phyloP scores from a whole-genome alignment of 2,888 invertebrate genomes.

The Drosophila sordidapex region DNA sequence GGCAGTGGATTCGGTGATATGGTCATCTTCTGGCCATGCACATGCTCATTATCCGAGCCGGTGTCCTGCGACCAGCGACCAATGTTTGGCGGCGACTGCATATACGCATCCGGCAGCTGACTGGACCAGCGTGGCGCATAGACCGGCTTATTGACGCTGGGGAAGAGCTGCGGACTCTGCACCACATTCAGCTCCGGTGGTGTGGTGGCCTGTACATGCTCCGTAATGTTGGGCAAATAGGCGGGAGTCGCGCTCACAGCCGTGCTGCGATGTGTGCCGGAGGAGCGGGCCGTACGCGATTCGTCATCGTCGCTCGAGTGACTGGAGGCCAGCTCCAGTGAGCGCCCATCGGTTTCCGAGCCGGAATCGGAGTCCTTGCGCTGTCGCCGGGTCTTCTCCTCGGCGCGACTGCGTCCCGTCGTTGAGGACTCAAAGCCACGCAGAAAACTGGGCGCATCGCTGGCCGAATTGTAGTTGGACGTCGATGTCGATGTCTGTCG shows the following conservation, averaged over 20 bases:
- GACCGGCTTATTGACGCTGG: constrained; percentile 88
- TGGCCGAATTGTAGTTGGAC: constrained; percentile 93
- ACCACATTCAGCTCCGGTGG: constrained; percentile 88
- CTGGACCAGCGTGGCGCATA: constrained; percentile 89
- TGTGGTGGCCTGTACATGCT: constrained; percentile 87
- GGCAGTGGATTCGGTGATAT: constrained; percentile 90
- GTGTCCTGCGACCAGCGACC: constrained; percentile 93
- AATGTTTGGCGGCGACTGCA: constrained; percentile 86
- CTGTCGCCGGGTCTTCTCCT: constrained; percentile 82
- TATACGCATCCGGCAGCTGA: constrained; percentile 88
- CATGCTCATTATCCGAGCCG: constrained; percentile 89
- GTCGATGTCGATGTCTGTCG: constrained; percentile 94
- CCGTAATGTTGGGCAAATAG: constrained; percentile 88
- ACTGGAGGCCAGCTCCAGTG: constrained; percentile 96
- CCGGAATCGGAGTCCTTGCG: constrained; percentile 92
- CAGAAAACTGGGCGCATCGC: constrained; percentile 90
- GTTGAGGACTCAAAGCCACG: constrained; percentile 86
- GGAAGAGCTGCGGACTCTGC: constrained; percentile 89
- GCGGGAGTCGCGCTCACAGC: constrained; percentile 85
- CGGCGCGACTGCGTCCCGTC: constrained; percentile 70
- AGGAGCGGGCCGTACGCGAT: constrained; percentile 85
- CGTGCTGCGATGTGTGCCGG: constrained; percentile 85
- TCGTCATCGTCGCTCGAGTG: constrained; percentile 97
- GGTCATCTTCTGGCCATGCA: constrained; percentile 86
- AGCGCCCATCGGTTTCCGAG: constrained; percentile 91